Evolutionary conservation across 2,888 invertebrate genomes (phyloP), one percentile per base, ranked within the genome.

Genomic region (Cheilosia impressa): DNA sequence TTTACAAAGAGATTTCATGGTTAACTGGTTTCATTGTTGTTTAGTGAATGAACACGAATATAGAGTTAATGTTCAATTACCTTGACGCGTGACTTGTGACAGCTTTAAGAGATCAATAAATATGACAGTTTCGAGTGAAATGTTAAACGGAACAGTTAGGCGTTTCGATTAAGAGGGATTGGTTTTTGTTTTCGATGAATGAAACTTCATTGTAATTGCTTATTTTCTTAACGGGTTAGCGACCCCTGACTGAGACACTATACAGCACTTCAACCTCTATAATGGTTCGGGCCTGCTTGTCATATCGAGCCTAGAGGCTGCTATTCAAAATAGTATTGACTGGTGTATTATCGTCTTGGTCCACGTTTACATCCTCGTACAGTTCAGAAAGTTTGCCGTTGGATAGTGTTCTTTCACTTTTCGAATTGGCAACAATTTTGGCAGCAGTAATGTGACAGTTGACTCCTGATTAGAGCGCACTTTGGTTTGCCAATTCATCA

Each of bases 21-120:
- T 71, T 79, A 84, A 79, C 84, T 71, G 63, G 84, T 79, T 79
- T 75, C 10, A 22, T 52, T 66, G 52, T 84, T 79, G 55, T 79
- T 79, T 84, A 69, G 69, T 75, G 75, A 79, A 79, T 84, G 79
- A 79, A 79, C 62, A 27, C 45, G 27, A 68, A 47, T 9, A 47
- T 9, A 34, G 53, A 66, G 60, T 38, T 52, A 31, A 17, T 57
- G 24, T 15, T 52, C 27, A 79, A 79, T 60, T 79, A 58, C 72
- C 65, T 72, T 72, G 71, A 43, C 50, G 62, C 17, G 62, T 66
- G 58, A 72, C 47, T 63, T 71, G 66, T 78, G 69, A 47, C 15
- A 34, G 43, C 41, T 62, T 52, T 19, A 57, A 55, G 57, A 65
- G 34, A 38, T 50, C 62, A 50, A 55, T 55, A 57, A 58, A 52